A percentile compares a stretch with the other conserved stretches of the same genome.
Conservation (phyloP, 2,797 vertebrate genomes). For the Anomalospiza imberbis region DNA sequence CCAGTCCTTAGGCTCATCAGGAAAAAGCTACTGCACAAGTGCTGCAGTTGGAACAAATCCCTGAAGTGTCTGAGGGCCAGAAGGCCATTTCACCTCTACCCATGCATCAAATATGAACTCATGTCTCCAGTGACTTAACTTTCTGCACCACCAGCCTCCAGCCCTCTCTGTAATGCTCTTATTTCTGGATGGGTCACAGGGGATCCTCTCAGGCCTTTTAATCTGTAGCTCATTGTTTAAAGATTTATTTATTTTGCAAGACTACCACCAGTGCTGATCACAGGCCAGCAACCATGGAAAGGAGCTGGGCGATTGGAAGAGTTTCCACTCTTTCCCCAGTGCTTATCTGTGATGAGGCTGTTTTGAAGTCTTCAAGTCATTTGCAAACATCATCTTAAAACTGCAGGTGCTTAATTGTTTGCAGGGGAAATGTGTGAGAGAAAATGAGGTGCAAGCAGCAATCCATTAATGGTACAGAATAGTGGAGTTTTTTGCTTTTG, state of each 20-base stretch:
- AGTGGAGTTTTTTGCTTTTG: neutral
- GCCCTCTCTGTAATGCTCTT: slow-evolving; percentile 18
- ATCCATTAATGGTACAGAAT: neutral
- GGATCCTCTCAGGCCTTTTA: slow-evolving; percentile 48
- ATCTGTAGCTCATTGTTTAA: slow-evolving; percentile 40
- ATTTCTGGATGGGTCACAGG: slow-evolving; percentile 1
- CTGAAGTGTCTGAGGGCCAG: neutral
- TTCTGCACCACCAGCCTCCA: slow-evolving; percentile 1
- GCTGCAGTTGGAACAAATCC: neutral
- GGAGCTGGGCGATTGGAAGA: neutral
- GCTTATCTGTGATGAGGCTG: neutral
- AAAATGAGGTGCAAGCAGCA: neutral
- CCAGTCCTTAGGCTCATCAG: neutral
- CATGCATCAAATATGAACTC: slow-evolving; percentile 61
- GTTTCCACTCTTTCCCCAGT: neutral
- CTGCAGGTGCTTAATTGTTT: neutral
- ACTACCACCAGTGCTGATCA: neutral
- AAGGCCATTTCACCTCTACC: slow-evolving; percentile 25
- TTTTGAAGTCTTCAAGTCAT: neutral
- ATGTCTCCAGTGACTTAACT: neutral
- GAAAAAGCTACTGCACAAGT: accelerated
- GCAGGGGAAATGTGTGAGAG: neutral
- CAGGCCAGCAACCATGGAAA: neutral
- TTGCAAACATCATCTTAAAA: neutral
- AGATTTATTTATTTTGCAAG: slow-evolving; percentile 48